Conservation (phyloP, 2,797 vertebrate genomes). For the Sebastiscus tertius region DNA sequence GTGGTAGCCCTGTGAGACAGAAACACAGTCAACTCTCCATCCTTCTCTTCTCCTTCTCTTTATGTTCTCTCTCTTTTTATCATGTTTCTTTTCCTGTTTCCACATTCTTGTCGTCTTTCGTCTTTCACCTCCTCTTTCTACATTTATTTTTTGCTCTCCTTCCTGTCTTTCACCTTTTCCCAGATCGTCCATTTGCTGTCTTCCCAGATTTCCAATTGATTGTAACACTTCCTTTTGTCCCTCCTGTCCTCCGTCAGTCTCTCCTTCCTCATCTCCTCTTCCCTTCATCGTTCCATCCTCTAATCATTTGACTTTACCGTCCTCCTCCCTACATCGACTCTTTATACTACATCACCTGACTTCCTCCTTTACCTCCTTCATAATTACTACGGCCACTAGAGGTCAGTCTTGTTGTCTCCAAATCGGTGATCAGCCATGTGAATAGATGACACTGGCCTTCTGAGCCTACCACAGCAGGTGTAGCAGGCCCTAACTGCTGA, state of each 20-base stretch:
- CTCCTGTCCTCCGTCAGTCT: background rate
- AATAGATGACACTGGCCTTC: too few species aligned
- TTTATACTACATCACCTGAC: too few species aligned
- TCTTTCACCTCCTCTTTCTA: background rate
- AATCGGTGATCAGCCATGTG: too few species aligned
- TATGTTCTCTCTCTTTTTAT: background rate
- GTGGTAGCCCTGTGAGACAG: conserved; percentile 90
- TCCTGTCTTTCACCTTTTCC: background rate
- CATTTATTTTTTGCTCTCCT: background rate
- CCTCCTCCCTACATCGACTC: too few species aligned
- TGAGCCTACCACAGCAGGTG: too few species aligned
- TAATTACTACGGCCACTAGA: too few species aligned
- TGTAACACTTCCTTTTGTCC: background rate
- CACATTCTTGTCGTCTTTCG: background rate
- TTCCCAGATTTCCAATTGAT: background rate
- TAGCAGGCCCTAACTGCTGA: too few species aligned
- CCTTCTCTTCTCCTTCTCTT: background rate
- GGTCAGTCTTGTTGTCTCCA: too few species aligned
- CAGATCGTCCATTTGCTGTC: background rate
- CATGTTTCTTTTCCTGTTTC: background rate
- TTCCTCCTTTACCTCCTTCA: too few species aligned
- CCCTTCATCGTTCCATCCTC: background rate
- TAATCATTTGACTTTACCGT: background rate
- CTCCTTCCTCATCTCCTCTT: background rate
- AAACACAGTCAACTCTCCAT: background rate